Evolutionary conservation across 2,888 invertebrate species (phyloP).

Genomic region (Epirrhoe alternata): DNA sequence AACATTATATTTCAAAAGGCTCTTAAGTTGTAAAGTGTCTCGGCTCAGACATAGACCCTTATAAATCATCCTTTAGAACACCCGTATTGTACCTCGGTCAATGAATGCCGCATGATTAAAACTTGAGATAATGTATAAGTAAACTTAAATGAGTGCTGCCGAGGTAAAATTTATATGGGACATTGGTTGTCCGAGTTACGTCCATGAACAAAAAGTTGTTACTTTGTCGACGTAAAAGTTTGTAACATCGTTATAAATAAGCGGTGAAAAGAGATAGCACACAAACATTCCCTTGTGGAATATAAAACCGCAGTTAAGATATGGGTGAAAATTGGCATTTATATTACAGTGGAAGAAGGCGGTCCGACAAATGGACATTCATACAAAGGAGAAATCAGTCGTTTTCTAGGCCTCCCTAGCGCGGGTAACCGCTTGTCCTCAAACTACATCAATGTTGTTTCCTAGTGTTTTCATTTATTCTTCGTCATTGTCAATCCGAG

Average conservation of each 20-base stretch:
- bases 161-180: not conserved
- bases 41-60: not conserved
- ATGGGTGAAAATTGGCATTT: conserved; percentile 55
- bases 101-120: not conserved
- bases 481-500: conserved; percentile 42
- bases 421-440: conserved; percentile 81
- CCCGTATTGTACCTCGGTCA: not conserved
- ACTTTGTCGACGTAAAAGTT: not conserved
- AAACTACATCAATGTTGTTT: conserved; percentile 61
- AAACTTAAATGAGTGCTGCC: not conserved
- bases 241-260: not conserved
- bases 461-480: conserved; percentile 52
- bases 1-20: not conserved
- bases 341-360: conserved; percentile 83
- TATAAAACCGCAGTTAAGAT: not conserved
- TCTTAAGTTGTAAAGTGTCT: not conserved
- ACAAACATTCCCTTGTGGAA: not conserved
- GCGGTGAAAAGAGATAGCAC: not conserved
- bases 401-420: conserved; percentile 89
- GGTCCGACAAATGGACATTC: conserved; percentile 74
- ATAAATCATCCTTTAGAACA: not conserved
- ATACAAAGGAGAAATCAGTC: conserved; percentile 84
- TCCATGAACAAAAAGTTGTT: not conserved
- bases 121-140: not conserved
- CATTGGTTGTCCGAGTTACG: not conserved